phyloP scores from a whole-genome alignment of 2,113 vertebrate genomes.

The Poecilia latipinna region DNA sequence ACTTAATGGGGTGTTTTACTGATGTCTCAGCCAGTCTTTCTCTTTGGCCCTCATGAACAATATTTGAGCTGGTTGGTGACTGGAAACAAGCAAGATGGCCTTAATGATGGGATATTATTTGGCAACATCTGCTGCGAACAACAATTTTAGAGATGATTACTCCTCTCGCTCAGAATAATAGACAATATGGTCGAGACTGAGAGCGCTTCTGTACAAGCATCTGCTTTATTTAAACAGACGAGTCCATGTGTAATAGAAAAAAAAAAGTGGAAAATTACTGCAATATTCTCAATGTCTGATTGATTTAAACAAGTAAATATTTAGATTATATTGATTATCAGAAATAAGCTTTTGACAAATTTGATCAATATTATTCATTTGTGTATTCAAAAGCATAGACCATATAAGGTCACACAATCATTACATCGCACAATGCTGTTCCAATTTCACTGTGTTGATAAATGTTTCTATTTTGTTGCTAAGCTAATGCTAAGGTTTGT shows the following conservation, averaged over 20 bases:
- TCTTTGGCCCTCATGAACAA: slow-evolving; percentile 27
- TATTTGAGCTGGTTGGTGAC: slow-evolving; percentile 46
- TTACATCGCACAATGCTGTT: not conserved
- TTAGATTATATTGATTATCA: not conserved
- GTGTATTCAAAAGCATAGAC: not conserved
- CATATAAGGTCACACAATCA: not conserved
- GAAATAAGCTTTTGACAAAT: not conserved
- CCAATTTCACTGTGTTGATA: not conserved
- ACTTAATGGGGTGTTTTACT: slow-evolving; percentile 49
- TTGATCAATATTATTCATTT: not conserved
- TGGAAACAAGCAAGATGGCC: slow-evolving; percentile 26
- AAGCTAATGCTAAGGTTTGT: not conserved
- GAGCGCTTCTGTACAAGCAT: not conserved
- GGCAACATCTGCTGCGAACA: slow-evolving; percentile 38
- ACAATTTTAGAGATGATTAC: slow-evolving; percentile 50
- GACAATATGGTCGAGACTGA: slow-evolving; percentile 17
- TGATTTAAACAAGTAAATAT: not conserved
- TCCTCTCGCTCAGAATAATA: slow-evolving; percentile 34
- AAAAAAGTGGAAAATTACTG: not conserved
- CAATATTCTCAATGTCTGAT: not conserved
- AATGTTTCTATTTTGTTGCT: not conserved
- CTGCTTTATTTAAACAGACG: not conserved
- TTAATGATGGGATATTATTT: slow-evolving; percentile 56
- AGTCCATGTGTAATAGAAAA: slow-evolving; percentile 5
- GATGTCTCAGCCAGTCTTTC: slow-evolving; percentile 21